These are phyloP conservation scores for Stomatorhinus walkeri DNA, from an alignment of 2,797 vertebrate genomes.

Conservation along the genomic window DNA sequence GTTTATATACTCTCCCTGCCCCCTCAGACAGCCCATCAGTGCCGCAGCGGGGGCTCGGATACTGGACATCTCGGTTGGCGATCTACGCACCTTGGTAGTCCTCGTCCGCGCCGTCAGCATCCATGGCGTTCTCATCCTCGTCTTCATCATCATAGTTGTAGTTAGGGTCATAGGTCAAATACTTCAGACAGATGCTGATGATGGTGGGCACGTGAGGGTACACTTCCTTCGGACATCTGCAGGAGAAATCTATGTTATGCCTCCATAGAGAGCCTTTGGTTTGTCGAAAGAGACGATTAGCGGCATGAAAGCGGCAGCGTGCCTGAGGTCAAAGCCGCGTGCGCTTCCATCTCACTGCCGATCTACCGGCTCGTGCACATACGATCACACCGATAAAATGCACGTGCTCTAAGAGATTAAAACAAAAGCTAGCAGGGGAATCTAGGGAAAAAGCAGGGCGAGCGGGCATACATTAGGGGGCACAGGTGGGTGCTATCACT, in stretches of 20 bases:
- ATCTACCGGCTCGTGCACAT: neutral
- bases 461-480: neutral
- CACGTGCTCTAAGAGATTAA: neutral
- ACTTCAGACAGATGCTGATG: slow-evolving; percentile 97
- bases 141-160: slow-evolving; percentile 99
- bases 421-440: neutral
- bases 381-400: slow-evolving; percentile 7
- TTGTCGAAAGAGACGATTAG: neutral
- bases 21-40: neutral
- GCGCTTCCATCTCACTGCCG: neutral
- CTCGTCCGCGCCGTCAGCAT: slow-evolving; percentile 90
- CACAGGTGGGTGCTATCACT: neutral
- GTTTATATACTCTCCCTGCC: neutral
- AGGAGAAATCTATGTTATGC: neutral
- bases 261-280: neutral
- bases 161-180: slow-evolving; percentile 98
- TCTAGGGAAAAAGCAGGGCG: neutral
- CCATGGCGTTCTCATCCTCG: slow-evolving; percentile 97
- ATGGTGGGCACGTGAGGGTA: slow-evolving; percentile 95
- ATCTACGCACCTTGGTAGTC: slow-evolving; percentile 86
- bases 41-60: neutral
- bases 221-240: slow-evolving; percentile 92
- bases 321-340: neutral
- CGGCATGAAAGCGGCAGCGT: neutral
- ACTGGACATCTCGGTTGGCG: no score